Evolutionary conservation across 2,797 vertebrate species (phyloP), one percentile per base, ranked within the genome.

Genomic region (Mionectes olivaceus): DNA sequence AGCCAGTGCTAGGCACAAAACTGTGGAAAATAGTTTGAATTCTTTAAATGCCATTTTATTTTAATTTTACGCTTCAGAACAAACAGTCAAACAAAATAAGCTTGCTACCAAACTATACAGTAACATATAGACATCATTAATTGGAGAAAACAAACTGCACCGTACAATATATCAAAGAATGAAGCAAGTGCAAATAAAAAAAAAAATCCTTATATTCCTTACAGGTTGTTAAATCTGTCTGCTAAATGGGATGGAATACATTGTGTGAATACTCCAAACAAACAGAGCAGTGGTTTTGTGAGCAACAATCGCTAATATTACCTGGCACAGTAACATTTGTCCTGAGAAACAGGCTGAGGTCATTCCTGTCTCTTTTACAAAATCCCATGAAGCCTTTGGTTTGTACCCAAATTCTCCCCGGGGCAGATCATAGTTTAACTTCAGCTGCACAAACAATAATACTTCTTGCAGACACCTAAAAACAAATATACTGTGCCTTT

Each of bases 361-460:
- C 52, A 81, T 33, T 57, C 46, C 83, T 70, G 19, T 22, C 57
- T 86, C 61, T 81, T 88, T 71, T 50, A 81, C 69, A 81, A 94
- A 92, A 95, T 73, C 75, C 53, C 56, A 57, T 19, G 2, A 92
- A 79, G 85, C 59, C 70, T 87, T 91, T 91, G 41, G 49, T 83
- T 92, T 75, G n/a, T 71, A 85, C 43, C n/a, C 43, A 61, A 71
- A 83, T 73, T 68, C 35, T 91, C 80, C 22, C 37, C 39, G 81
- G 43, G n/a, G 15, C 50, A 71, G 39, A 91, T 65, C 57, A 68
- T 3, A 83, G 49, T 60, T 86, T 73, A 89, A 83, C 43, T 94
- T 91, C 73, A 91, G 69, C 65, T 94, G 47, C 15, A 55, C 37
- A 94, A 91, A 78, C 78, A 94, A 16, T 13, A 83, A 64, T 68